Evolutionary conservation across 2,888 invertebrate species (phyloP).

Genomic region (Zaprionus lineosus): DNA sequence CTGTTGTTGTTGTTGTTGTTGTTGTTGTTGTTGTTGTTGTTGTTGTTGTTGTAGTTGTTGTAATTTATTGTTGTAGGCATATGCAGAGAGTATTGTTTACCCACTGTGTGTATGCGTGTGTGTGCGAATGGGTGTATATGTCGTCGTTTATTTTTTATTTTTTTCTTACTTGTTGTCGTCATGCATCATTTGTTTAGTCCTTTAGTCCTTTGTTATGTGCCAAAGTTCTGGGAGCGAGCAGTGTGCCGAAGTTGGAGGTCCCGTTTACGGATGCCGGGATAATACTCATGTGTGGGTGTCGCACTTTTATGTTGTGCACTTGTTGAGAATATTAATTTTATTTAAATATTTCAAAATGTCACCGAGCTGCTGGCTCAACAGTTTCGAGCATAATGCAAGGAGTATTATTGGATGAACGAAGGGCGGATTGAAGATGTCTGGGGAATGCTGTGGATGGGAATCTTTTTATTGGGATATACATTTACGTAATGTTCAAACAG

Average conservation of each 20-base stretch:
- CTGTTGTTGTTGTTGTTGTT: conserved; percentile 46
- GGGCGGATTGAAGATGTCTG: background rate
- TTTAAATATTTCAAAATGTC: conserved; percentile 63
- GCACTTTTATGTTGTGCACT: conserved; percentile 65
- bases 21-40: conserved; percentile 29
- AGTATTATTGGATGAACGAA: too few relatives aligned
- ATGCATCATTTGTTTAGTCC: conserved; percentile 74
- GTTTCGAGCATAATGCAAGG: conserved; percentile 17
- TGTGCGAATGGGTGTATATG: conserved; percentile 7
- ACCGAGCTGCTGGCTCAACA: conserved; percentile 36
- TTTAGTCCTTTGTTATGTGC: conserved; percentile 69
- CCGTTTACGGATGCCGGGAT: conserved; percentile 12
- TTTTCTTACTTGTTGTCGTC: conserved; percentile 47
- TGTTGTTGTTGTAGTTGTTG: conserved; percentile 42
- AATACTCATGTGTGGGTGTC: conserved; percentile 40
- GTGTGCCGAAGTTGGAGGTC: conserved; percentile 3
- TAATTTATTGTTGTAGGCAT: conserved; percentile 51
- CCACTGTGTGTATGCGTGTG: conserved; percentile 22
- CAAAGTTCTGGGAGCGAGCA: conserved; percentile 30
- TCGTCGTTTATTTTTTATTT: conserved; percentile 20
- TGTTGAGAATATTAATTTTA: conserved; percentile 75
- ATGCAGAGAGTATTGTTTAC: conserved; percentile 48
- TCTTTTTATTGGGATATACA: conserved; percentile 23
- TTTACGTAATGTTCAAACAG: conserved; percentile 47
- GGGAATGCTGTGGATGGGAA: background rate